phyloP scores from a whole-genome alignment of 2,888 invertebrate genomes.

The Dinocampus coccinellae region DNA sequence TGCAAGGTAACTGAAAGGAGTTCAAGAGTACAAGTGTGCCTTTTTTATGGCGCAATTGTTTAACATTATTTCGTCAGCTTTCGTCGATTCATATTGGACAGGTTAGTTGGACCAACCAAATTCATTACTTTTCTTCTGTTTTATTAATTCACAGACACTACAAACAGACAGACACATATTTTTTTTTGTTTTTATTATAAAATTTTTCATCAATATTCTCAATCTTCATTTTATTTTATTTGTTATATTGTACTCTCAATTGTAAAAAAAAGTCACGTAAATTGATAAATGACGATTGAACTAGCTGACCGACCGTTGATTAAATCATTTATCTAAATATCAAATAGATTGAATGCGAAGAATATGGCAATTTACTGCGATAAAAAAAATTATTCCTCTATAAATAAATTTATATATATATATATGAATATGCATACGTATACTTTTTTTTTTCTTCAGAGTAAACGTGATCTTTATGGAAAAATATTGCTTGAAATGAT shows the following conservation, averaged over 20 bases:
- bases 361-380: neutral
- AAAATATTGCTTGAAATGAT: neutral
- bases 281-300: neutral
- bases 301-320: conserved; percentile 21
- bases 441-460: neutral
- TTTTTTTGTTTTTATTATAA: neutral
- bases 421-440: neutral
- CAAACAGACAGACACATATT: too few species aligned
- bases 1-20: neutral
- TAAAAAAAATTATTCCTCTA: neutral
- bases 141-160: too few species aligned
- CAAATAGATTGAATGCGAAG: neutral
- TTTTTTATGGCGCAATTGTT: neutral
- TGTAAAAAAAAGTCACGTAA: neutral
- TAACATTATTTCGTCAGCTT: conserved; percentile 13
- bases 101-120: too few species aligned
- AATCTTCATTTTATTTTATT: neutral
- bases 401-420: neutral
- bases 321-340: neutral
- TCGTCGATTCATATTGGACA: neutral
- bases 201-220: neutral
- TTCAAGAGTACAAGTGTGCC: neutral
- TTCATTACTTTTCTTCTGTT: conserved; percentile 1
- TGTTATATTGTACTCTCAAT: neutral
- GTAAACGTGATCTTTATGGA: neutral